These are phyloP conservation scores for Luscinia megarhynchos DNA, from an alignment of 2,797 vertebrate genomes.

Conservation along the genomic window DNA sequence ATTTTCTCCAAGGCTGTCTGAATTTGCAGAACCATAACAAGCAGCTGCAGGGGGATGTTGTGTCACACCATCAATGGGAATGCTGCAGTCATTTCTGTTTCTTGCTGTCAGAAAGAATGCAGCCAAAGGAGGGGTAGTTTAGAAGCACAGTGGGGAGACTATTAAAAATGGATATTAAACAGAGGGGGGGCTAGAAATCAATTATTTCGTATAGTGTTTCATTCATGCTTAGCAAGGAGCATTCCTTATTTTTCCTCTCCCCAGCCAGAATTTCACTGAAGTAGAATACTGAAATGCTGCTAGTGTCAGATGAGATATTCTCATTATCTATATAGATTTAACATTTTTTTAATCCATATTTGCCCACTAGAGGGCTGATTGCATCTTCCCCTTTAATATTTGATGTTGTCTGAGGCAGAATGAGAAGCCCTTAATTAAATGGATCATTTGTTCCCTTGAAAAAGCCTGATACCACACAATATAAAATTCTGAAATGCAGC, in stretches of 20 bases:
- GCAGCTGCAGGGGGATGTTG: not conserved
- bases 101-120: not conserved
- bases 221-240: not conserved
- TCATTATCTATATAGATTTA: not conserved
- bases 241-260: not conserved
- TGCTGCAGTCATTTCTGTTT: not conserved
- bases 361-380: constrained; percentile 63
- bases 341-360: not conserved
- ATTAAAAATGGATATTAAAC: constrained; percentile 11
- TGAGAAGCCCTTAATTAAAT: constrained; percentile 36
- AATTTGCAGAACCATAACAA: not conserved
- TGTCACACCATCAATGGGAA: not conserved
- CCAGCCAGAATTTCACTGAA: not conserved
- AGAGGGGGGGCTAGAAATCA: not conserved
- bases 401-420: constrained; percentile 46
- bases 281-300: not conserved
- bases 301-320: not conserved
- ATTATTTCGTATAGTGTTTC: not conserved
- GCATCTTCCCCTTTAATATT: constrained; percentile 49
- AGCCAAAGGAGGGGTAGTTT: not conserved
- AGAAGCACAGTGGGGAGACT: not conserved
- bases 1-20: not conserved
- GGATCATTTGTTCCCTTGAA: constrained; percentile 53
- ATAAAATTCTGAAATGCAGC: constrained; percentile 17
- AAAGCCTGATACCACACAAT: constrained; percentile 23